phyloP scores from a whole-genome alignment of 2,113 vertebrate genomes.

The Corythornis cristatus region DNA sequence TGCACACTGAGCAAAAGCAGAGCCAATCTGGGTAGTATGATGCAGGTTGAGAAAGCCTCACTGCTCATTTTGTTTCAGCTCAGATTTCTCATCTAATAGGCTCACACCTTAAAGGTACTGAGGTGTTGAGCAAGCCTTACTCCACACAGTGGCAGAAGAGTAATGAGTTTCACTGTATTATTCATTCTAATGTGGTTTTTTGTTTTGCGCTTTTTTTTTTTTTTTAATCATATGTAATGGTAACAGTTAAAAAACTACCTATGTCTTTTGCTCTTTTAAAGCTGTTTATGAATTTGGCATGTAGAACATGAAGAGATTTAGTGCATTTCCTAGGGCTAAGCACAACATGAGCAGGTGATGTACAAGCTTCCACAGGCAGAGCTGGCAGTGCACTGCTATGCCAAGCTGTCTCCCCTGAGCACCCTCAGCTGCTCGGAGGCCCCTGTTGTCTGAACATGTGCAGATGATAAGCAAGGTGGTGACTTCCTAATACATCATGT shows the following conservation, averaged over 20 bases:
- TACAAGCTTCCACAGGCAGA: background rate
- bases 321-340: background rate
- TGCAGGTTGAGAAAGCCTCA: background rate
- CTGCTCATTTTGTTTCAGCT: background rate
- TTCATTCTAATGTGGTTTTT: background rate
- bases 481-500: background rate
- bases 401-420: background rate
- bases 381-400: background rate
- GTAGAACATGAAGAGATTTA: constrained; percentile 10
- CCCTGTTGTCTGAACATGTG: background rate
- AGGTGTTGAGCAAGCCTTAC: background rate
- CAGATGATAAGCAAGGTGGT: background rate
- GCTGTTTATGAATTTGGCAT: constrained; percentile 26
- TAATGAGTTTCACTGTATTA: background rate
- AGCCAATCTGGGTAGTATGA: background rate
- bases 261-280: background rate
- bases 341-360: background rate
- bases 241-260: background rate
- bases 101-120: background rate
- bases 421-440: background rate
- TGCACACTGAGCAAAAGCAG: background rate
- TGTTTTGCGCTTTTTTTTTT: background rate
- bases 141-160: constrained; percentile 33
- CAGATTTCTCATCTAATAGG: background rate
- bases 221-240: background rate